Evolutionary conservation across 2,888 invertebrate species (phyloP), one percentile per base, ranked within the genome.

Genomic region (Xanthia togata): DNA sequence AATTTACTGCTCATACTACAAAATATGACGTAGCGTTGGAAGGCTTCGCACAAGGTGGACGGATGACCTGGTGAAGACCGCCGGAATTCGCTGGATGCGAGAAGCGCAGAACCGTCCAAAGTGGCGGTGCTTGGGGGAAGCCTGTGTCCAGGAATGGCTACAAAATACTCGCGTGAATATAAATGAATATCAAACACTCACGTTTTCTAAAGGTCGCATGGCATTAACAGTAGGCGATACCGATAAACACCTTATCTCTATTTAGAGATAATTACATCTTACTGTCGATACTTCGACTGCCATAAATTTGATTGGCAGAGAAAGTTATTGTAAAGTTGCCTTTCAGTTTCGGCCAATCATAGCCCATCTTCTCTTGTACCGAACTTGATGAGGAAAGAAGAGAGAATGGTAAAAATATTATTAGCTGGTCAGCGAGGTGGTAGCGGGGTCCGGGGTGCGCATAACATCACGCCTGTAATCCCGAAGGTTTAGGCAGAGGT

Each of bases 191-290:
- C 59, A 59, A 50, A 55, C 35, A 35, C 26, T 35, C 41, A 82
- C 53, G 60, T 74, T 77, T 41, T 41, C 6, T n/a, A 62, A 82
- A 82, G 76, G 82, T 82, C n/a, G n/a, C 76, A 38, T 23, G 8
- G n/a, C 62, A 55, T 47, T 47, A 53, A 9, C n/a, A 17, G 14
- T 60, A 26, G 73, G 35, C 44, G 62, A 76, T 77, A 62, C 31
- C 82, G 47, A 76, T 62, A 62, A 38, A 65, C n/a, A 57, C 60
- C 20, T 65, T 80, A 81, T 67, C 81, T 70, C 31, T 62, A 65
- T 73, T 41, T 80, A 60, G 5, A 64, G 35, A 57, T 73, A 81
- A 81, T 84, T 73, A 69, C 69, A 59, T 65, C 55, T 73, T 47
- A 62, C 73, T 70, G 64, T 63, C 50, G 82, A 76, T 76, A 81